Evolutionary conservation across 2,113 vertebrate genomes (phyloP).

Genomic region (Seriola dumerili): DNA sequence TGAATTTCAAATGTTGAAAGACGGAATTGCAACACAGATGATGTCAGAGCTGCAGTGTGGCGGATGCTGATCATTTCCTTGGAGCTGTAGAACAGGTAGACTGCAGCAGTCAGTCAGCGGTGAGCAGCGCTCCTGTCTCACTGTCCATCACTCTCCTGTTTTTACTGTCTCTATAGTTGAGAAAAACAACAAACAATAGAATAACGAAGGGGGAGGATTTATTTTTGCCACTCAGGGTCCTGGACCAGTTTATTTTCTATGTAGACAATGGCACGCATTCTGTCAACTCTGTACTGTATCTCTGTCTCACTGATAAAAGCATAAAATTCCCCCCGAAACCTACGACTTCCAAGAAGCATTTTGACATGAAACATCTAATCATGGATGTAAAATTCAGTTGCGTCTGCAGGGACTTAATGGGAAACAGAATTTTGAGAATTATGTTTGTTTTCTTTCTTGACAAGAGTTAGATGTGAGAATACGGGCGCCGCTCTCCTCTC

Average conservation of each 20-base stretch:
- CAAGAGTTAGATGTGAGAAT: neutral
- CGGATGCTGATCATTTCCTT: constrained; percentile 28
- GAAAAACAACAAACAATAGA: neutral
- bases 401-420: neutral
- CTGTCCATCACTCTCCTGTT: neutral
- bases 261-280: neutral
- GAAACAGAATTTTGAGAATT: neutral
- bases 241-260: neutral
- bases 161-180: neutral
- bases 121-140: neutral
- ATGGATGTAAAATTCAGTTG: neutral
- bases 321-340: neutral
- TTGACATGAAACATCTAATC: neutral
- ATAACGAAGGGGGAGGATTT: neutral
- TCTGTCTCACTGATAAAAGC: neutral
- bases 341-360: neutral
- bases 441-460: neutral
- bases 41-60: constrained; percentile 31
- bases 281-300: neutral
- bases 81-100: neutral
- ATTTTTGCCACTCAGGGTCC: constrained; percentile 10
- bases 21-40: constrained; percentile 30
- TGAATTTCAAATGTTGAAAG: constrained; percentile 38
- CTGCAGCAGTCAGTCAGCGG: constrained; percentile 15
- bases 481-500: neutral